Conservation (phyloP, 2,113 vertebrate genomes). For the Fulmarus glacialis region DNA sequence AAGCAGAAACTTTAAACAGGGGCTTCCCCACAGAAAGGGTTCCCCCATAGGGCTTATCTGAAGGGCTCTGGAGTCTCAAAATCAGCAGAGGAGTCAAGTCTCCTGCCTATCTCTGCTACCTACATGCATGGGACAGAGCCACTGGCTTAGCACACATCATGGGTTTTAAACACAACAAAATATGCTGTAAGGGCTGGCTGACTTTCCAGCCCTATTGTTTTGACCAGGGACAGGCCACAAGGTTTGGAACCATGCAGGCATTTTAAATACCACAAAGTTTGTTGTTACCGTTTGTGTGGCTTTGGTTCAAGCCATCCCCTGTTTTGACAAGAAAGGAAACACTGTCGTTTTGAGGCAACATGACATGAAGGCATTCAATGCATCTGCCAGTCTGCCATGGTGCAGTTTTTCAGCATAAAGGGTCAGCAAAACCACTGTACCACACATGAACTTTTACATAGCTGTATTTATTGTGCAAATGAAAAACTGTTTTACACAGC, state of each 20-base stretch:
- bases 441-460: slow-evolving; percentile 8
- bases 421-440: slow-evolving; percentile 37
- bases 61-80: neutral
- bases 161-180: neutral
- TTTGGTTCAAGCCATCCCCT: neutral
- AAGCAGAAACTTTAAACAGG: neutral
- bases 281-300: neutral
- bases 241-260: neutral
- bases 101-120: neutral
- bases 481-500: neutral
- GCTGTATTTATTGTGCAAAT: slow-evolving; percentile 19
- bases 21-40: neutral
- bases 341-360: neutral
- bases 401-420: neutral
- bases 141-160: too few relatives aligned
- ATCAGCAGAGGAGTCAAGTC: neutral
- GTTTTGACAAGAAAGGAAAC: neutral
- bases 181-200: neutral
- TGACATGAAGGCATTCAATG: neutral
- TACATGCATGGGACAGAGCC: neutral
- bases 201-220: neutral
- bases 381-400: neutral
- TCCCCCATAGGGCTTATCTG: neutral
- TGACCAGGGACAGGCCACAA: neutral
- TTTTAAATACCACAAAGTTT: neutral